Evolutionary conservation across 1,140 invertebrate species (phyloP).

Genomic region (Campoletis sonorensis): DNA sequence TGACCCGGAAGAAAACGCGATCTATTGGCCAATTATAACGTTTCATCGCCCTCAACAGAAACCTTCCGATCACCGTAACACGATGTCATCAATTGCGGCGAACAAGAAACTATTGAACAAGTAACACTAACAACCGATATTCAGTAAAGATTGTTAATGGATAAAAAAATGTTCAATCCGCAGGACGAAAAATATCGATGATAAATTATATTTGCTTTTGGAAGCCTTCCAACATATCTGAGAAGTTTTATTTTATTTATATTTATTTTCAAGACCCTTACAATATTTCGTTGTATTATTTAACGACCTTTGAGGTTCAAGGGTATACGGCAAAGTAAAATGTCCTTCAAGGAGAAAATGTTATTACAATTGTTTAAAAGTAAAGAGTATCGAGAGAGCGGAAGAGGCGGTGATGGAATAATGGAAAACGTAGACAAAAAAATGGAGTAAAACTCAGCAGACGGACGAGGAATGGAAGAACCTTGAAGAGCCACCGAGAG

Average conservation of each 20-base stretch:
- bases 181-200: too few relatives aligned
- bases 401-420: background rate
- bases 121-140: background rate
- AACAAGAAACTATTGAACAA: conserved; percentile 1
- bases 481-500: background rate
- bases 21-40: conserved; percentile 34
- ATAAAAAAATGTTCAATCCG: background rate
- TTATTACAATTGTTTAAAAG: too few relatives aligned
- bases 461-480: background rate
- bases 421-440: too few relatives aligned
- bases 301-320: too few relatives aligned
- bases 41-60: background rate
- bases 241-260: too few relatives aligned
- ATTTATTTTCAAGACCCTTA: too few relatives aligned
- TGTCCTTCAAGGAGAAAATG: too few relatives aligned
- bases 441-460: background rate
- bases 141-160: background rate
- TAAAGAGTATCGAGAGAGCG: background rate
- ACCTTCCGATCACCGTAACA: background rate
- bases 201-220: too few relatives aligned
- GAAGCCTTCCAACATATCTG: too few relatives aligned
- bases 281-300: too few relatives aligned
- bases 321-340: too few relatives aligned
- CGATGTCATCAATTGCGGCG: background rate
- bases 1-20: conserved; percentile 21